Base-by-base conservation (phyloP, 2,888 invertebrate genomes). In the Agrochola macilenta region DNA sequence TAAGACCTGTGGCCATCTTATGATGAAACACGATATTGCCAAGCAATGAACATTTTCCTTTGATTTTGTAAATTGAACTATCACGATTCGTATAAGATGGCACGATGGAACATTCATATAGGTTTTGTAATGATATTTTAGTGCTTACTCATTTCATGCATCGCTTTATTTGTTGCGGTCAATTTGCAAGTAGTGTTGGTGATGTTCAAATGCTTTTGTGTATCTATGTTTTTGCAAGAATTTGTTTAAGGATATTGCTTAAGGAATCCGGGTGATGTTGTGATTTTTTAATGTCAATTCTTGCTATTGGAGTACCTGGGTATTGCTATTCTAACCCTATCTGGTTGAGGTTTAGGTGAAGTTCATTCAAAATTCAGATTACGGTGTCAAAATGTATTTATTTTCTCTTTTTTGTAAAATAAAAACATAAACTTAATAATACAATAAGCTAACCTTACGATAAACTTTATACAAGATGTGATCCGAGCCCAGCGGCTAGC, bases 341-440 rank as follows among this genome's bases (percentile, higher is more conserved):
- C 14, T 14, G 7, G 35, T 39, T 20, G 5, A 14, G 12, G 39
- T 39, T 57, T 35, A 14, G 35, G 20, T 69, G 20, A 26, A 14
- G 30, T 71, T 60, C 9, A 86, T 30, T 82, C 65, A 84, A 86
- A 49, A 79, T 60, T 64, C 74, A 54, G 65, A n/a, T 83, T 94
- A 96, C 96, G 96, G 96, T 96, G 96, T 95, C 96, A 90, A 97
- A 97, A 97, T 97, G 97, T 97, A 97, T 97, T 97, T 97, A 97
- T 92, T 90, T 90, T 88, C 75, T 89, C 94, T 79, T 94, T 96
- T 96, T 95, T 93, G 91, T 91, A 92, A 94, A 94, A 93, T 94
- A 94, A 95, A 95, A 96, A 93, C 93, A 94, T 94, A 93, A 95
- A 93, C 92, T 93, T 95, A 94, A 94, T 89, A 93, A 89, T 89